phyloP scores from a whole-genome alignment of 2,113 vertebrate genomes.

The Colossoma macropomum region DNA sequence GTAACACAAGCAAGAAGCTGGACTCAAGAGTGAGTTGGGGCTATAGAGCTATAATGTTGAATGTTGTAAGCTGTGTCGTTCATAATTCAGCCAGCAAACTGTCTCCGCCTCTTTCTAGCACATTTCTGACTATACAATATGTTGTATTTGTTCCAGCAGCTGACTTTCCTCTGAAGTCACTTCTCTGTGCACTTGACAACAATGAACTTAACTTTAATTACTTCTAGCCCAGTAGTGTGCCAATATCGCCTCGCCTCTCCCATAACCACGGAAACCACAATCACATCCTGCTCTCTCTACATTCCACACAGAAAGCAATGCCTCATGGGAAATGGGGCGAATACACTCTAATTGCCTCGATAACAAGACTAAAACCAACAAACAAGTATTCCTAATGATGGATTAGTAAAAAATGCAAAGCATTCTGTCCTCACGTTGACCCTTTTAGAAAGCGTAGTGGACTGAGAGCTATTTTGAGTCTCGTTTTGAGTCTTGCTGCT shows the following conservation, averaged over 20 bases:
- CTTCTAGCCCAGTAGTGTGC: background rate
- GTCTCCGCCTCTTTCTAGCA: too few species aligned
- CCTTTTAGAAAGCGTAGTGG: background rate
- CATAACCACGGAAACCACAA: conserved; percentile 9
- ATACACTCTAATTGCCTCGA: background rate
- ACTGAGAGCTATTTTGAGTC: background rate
- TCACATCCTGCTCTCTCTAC: conserved; percentile 19
- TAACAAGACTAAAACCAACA: conserved; percentile 13
- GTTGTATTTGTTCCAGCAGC: too few species aligned
- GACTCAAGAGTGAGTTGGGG: background rate
- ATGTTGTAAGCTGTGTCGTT: too few species aligned
- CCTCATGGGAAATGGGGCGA: conserved; percentile 16
- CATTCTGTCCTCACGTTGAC: background rate
- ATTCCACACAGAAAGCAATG: conserved; percentile 36
- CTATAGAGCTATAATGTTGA: too few species aligned
- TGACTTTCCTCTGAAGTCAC: too few species aligned
- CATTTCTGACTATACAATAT: too few species aligned
- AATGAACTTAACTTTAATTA: background rate
- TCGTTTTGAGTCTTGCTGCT: background rate
- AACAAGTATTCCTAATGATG: background rate
- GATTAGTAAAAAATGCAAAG: background rate
- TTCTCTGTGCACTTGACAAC: too few species aligned
- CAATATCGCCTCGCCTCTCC: background rate
- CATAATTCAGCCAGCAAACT: too few species aligned
- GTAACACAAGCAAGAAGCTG: background rate